Percentiles rank a stretch among this genome's conserved stretches.
These are phyloP conservation scores for Cryptotis parvus DNA, from an alignment of 2,113 vertebrate species.

Conservation along the genomic window DNA sequence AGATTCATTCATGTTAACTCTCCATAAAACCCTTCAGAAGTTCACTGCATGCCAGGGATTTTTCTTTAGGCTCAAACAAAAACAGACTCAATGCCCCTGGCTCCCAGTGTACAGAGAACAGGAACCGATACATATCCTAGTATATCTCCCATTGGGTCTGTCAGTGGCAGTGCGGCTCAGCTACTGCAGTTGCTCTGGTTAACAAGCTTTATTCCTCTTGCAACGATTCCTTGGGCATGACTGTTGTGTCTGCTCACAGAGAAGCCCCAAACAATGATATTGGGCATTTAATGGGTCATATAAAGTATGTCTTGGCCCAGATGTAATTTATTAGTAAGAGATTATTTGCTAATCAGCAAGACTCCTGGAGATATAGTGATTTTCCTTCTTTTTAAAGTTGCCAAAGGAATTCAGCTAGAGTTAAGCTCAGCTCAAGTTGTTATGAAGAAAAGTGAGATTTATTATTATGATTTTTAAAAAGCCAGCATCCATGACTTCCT, in stretches of 20 bases:
- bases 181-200: background rate
- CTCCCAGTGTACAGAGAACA: background rate
- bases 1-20: background rate
- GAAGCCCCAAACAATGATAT: background rate
- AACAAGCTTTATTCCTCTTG: background rate
- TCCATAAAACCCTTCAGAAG: background rate
- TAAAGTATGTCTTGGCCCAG: background rate
- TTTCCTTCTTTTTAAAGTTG: background rate
- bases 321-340: background rate
- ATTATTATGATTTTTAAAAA: background rate
- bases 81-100: no score
- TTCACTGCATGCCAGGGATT: fast-evolving
- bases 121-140: background rate
- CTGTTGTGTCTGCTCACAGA: background rate
- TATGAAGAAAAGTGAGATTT: background rate
- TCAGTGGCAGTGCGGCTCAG: background rate
- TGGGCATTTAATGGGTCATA: background rate
- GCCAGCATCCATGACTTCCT: background rate
- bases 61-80: background rate
- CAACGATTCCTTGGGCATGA: background rate
- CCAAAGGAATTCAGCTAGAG: background rate
- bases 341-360: background rate
- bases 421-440: background rate
- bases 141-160: background rate
- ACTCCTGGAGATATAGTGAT: background rate